Conservation (phyloP, 2,113 vertebrate genomes). For the Pachycephala philippinensis region DNA sequence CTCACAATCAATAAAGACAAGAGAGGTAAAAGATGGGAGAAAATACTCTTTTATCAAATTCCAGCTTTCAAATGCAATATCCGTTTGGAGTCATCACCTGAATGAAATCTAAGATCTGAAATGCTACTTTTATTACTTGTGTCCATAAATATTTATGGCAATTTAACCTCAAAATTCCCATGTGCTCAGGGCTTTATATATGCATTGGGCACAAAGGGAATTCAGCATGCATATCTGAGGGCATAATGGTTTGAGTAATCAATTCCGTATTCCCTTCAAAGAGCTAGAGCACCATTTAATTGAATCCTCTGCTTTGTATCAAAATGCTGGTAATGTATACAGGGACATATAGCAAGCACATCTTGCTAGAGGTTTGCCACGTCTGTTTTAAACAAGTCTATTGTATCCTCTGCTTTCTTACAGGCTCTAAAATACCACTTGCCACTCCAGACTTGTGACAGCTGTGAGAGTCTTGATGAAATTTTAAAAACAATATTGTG, state of each 20-base stretch:
- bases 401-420: not conserved
- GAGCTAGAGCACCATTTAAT: not conserved
- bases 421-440: not conserved
- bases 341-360: not conserved
- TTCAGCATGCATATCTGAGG: not conserved
- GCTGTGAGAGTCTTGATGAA: not conserved
- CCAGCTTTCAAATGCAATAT: slow-evolving; percentile 47
- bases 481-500: not conserved
- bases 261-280: not conserved
- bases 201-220: not conserved
- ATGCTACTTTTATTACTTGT: slow-evolving; percentile 31
- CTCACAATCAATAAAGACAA: slow-evolving; percentile 31
- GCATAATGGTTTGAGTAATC: not conserved
- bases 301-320: not conserved
- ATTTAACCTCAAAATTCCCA: slow-evolving; percentile 31
- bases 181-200: not conserved
- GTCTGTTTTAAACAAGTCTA: not conserved
- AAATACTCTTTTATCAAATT: slow-evolving; percentile 18
- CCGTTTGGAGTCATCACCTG: not conserved
- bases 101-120: slow-evolving; percentile 23
- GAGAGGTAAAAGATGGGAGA: not conserved
- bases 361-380: not conserved
- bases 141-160: slow-evolving; percentile 44
- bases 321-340: not conserved
- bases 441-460: not conserved